These are phyloP conservation scores for Nomada fucata DNA, from an alignment of 2,888 invertebrate species.

Conservation along the genomic window DNA sequence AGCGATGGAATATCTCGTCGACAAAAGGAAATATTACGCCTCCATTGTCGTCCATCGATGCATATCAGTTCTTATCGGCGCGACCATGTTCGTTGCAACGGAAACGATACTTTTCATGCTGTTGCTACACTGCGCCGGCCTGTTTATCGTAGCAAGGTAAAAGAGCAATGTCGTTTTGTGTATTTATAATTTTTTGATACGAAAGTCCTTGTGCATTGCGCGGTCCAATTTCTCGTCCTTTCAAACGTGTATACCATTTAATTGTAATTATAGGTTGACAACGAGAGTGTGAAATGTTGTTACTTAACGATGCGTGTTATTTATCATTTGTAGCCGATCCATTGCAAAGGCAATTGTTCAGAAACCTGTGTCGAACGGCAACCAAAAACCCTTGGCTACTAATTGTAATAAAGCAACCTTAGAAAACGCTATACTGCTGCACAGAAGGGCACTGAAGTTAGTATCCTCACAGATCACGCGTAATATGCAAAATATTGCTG, in stretches of 20 bases:
- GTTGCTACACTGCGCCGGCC: conserved; percentile 14
- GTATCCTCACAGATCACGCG: neutral
- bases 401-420: neutral
- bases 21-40: conserved; percentile 2
- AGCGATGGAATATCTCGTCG: conserved; percentile 1
- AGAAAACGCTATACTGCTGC: neutral
- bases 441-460: neutral
- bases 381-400: too few relatives aligned
- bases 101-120: neutral
- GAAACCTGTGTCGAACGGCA: too few relatives aligned
- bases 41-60: neutral
- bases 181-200: too few relatives aligned
- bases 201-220: too few relatives aligned
- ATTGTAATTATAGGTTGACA: too few relatives aligned
- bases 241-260: too few relatives aligned
- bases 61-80: neutral
- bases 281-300: too few relatives aligned
- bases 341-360: neutral
- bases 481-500: too few relatives aligned
- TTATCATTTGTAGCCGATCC: neutral
- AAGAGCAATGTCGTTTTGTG: neutral
- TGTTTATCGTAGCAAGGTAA: conserved; percentile 46
- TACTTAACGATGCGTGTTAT: neutral
- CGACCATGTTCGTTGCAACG: neutral
- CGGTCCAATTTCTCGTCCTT: too few relatives aligned